These are phyloP conservation scores for Rhynchonycteris naso DNA, from an alignment of 2,797 vertebrate species.

Conservation along the genomic window DNA sequence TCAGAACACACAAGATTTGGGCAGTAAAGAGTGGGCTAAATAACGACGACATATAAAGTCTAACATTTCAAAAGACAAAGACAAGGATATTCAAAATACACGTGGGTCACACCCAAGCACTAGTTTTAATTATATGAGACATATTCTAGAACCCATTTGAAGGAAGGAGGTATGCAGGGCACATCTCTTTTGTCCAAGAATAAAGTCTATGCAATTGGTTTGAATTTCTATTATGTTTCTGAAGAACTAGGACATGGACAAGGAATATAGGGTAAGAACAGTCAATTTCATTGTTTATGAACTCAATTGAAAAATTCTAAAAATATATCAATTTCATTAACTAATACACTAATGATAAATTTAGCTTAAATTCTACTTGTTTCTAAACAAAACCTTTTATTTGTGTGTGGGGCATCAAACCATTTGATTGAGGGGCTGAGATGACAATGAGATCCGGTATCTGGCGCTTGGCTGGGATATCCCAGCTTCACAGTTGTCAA, in stretches of 20 bases:
- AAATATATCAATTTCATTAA: neutral
- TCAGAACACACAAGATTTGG: neutral
- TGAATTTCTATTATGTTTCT: slow-evolving; percentile 4
- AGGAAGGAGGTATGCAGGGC: neutral
- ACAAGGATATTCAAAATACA: neutral
- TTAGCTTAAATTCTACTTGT: neutral
- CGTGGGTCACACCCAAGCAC: neutral
- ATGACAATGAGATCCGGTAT: neutral
- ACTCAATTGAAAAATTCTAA: neutral
- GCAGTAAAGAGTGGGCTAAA: neutral
- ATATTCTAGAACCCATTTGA: neutral
- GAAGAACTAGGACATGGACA: neutral
- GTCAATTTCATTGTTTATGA: neutral
- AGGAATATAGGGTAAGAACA: slow-evolving; percentile 3
- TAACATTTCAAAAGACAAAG: neutral
- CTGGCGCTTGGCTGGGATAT: neutral
- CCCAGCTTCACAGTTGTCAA: neutral
- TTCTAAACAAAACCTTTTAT: neutral
- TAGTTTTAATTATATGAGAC: neutral
- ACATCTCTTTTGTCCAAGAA: neutral
- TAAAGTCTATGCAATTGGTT: slow-evolving; percentile 9
- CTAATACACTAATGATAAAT: neutral
- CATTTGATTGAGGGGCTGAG: neutral
- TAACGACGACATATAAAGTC: neutral
- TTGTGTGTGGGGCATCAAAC: neutral